Conservation (phyloP, 2,888 invertebrate genomes). For the Drosophila quinaria region DNA sequence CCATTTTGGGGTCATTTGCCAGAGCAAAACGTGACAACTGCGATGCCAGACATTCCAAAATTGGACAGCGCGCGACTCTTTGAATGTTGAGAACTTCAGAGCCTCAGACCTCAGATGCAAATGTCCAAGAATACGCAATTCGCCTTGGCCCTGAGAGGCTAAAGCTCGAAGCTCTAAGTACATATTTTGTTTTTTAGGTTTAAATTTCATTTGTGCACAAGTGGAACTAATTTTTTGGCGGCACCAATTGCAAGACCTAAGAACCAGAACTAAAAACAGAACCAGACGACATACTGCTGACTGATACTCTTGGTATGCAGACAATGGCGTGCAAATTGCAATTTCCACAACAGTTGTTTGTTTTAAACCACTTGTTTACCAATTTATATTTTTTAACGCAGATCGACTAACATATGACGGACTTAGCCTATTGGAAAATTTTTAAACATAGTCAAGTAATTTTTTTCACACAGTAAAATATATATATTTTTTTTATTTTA, state of each 20-base stretch:
- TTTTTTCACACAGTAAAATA: no score
- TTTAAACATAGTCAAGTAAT: no score
- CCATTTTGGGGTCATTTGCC: slow-evolving; percentile 72
- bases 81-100: slow-evolving; percentile 7
- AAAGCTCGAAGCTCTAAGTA: slow-evolving; percentile 25
- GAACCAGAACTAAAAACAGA: neutral
- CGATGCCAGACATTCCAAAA: slow-evolving; percentile 51
- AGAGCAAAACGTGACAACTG: slow-evolving; percentile 74
- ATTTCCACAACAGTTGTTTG: slow-evolving; percentile 53
- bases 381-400: neutral
- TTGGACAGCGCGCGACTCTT: slow-evolving; percentile 41
- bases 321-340: slow-evolving; percentile 59
- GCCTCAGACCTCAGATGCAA: neutral
- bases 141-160: slow-evolving; percentile 45
- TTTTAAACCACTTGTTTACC: slow-evolving; percentile 7
- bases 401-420: neutral
- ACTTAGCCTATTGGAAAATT: neutral
- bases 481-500: no score
- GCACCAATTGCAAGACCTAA: slow-evolving; percentile 59
- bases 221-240: slow-evolving; percentile 74
- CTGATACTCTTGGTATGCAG: slow-evolving; percentile 68
- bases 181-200: slow-evolving; percentile 47
- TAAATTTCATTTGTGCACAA: slow-evolving; percentile 79
- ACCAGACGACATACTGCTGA: slow-evolving; percentile 70
- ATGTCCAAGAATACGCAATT: slow-evolving; percentile 21